Evolutionary conservation across 2,888 invertebrate species (phyloP), one percentile per base, ranked within the genome.

Genomic region (Agrotis segetum): DNA sequence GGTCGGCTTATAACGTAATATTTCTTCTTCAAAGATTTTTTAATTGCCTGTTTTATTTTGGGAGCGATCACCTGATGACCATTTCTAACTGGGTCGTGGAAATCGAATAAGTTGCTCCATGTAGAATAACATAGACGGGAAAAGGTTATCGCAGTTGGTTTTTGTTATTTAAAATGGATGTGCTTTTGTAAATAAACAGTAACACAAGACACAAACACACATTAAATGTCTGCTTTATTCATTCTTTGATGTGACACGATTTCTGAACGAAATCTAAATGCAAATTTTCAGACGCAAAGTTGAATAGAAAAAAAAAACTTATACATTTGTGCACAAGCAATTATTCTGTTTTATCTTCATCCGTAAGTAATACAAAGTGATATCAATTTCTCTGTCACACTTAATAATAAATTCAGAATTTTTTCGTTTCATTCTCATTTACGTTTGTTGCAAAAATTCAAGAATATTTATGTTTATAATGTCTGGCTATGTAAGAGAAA

Each of bases 1-100:
- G 77, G 70, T 73, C 69, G 78, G 55, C 65, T 65, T 59, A n/a
- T 72, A 60, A 71, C 40, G 73, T 46, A 17, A 69, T 75, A 40
- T 58, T 29, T 29, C 16, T 56, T 49, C 61, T 61, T 53, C 44
- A 53, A 50, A 68, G 24, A 47, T 47, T 40, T 56, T 21, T 59
- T 65, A 16, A 19, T 50, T 61, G 47, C 13, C 9, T 40, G 9
- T 40, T 19, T 44, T 58, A 29, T 55, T 65, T 29, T 55, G 46
- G 46, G 19, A 50, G 34, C 16, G 3, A 29, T 49, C 46, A 60
- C 0, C 17, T 11, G 40, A 40, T 40, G 40, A 40, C 40, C 40
- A 40, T 40, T 40, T 40, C 11, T 40, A 40, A 40, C 40, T 40
- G 11, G 40, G 40, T 40, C 40, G 40, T 40, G 40, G 40, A 40